These are phyloP conservation scores for Helogale parvula DNA, from an alignment of 2,113 vertebrate species.

Conservation along the genomic window DNA sequence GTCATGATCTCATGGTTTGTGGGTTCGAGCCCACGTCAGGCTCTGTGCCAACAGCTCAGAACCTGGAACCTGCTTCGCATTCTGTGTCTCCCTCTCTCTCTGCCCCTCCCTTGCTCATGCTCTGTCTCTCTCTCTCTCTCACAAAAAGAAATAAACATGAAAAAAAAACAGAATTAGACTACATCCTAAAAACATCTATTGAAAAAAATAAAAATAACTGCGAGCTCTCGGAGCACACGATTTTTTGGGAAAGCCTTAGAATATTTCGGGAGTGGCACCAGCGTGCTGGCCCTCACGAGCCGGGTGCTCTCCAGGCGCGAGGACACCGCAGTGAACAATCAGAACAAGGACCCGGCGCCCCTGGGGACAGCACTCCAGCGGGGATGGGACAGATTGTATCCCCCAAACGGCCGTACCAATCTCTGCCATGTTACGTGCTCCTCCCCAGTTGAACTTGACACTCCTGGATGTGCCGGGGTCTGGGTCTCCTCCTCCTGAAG, in stretches of 20 bases:
- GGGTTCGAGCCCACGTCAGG: no score
- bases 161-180: no score
- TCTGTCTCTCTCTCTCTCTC: no score
- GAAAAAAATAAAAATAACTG: no score
- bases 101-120: no score
- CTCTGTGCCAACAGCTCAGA: no score
- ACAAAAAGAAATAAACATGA: no score
- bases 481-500: not conserved
- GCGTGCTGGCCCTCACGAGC: not conserved
- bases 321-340: not conserved
- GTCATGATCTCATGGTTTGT: no score
- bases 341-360: not conserved
- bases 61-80: no score
- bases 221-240: not conserved
- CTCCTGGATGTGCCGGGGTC: not conserved
- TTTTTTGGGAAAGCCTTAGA: not conserved
- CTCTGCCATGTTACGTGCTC: not conserved
- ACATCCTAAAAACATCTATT: no score
- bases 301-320: not conserved
- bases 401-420: not conserved
- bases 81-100: no score
- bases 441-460: not conserved
- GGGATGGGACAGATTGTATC: not conserved
- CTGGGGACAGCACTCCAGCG: not conserved
- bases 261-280: not conserved